These are phyloP conservation scores for Oncorhynchus keta DNA, from an alignment of 2,113 vertebrate species.

Conservation along the genomic window DNA sequence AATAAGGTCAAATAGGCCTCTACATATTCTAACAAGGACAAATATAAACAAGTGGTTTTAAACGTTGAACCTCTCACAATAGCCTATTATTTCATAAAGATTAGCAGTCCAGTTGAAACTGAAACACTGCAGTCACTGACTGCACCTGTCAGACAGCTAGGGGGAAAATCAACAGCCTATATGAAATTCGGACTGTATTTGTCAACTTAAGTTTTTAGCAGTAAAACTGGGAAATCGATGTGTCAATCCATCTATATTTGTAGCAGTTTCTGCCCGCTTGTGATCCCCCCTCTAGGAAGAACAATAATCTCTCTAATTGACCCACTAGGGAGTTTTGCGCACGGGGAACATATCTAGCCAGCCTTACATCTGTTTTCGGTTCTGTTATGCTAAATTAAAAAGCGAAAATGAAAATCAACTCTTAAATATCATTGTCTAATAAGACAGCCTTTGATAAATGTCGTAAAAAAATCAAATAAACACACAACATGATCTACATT, in stretches of 20 bases:
- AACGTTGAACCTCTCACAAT: too few species aligned
- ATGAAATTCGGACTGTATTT: slow-evolving; percentile 67
- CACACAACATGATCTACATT: background rate
- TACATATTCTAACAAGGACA: too few species aligned
- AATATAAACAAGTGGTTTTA: too few species aligned
- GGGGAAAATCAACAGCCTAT: slow-evolving; percentile 14
- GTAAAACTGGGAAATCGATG: slow-evolving; percentile 86
- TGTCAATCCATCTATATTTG: slow-evolving; percentile 88
- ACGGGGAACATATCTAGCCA: slow-evolving; percentile 72
- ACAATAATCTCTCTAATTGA: slow-evolving; percentile 99
- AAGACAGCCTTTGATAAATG: background rate
- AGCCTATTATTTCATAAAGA: too few species aligned
- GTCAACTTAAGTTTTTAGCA: slow-evolving; percentile 68
- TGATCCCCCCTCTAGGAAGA: slow-evolving; percentile 97
- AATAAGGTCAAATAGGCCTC: too few species aligned
- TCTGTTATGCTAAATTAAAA: slow-evolving; percentile 83
- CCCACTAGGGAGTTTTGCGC: slow-evolving; percentile 94
- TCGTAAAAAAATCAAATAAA: too few species aligned
- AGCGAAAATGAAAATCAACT: slow-evolving; percentile 21
- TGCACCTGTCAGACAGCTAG: background rate
- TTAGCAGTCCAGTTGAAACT: too few species aligned
- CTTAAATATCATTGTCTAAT: slow-evolving; percentile 54
- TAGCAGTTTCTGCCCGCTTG: slow-evolving; percentile 80
- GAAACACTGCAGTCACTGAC: too few species aligned
- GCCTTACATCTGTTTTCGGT: slow-evolving; percentile 90